A percentile compares a stretch with the other conserved stretches of the same genome.
Conservation (phyloP, 2,113 vertebrate genomes). For the Pseudolaguvia tuberculata region DNA sequence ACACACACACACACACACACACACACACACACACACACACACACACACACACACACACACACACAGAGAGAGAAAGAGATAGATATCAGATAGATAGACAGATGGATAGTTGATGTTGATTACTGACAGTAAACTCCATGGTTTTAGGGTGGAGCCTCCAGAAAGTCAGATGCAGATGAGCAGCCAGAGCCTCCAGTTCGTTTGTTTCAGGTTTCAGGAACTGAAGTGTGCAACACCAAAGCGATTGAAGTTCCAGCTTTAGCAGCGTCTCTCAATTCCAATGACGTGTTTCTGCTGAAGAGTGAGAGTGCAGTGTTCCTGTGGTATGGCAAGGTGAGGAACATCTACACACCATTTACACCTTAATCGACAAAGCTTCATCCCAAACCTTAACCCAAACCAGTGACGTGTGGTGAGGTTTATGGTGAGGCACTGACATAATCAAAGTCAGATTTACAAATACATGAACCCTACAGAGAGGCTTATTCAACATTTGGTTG, state of each 20-base stretch:
- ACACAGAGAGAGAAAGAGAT: too few species aligned
- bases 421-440: too few species aligned
- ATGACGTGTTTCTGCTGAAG: conserved; percentile 80
- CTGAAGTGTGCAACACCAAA: conserved; percentile 73
- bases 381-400: not conserved
- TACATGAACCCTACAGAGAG: too few species aligned
- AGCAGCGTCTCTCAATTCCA: conserved; percentile 79
- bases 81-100: not conserved
- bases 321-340: conserved; percentile 85
- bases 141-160: conserved; percentile 79
- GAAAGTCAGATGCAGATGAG: conserved; percentile 63
- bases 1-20: too few species aligned
- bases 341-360: not conserved
- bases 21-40: too few species aligned
- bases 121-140: not conserved
- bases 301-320: conserved; percentile 69
- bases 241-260: conserved; percentile 67
- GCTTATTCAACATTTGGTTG: too few species aligned
- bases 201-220: conserved; percentile 80
- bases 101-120: not conserved
- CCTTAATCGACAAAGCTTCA: not conserved
- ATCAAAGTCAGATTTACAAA: too few species aligned
- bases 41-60: too few species aligned
- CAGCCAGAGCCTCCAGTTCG: conserved; percentile 75
- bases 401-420: too few species aligned